These are phyloP conservation scores for Anguilla marmorata DNA, from an alignment of 2,797 vertebrate species.

Conservation along the genomic window DNA sequence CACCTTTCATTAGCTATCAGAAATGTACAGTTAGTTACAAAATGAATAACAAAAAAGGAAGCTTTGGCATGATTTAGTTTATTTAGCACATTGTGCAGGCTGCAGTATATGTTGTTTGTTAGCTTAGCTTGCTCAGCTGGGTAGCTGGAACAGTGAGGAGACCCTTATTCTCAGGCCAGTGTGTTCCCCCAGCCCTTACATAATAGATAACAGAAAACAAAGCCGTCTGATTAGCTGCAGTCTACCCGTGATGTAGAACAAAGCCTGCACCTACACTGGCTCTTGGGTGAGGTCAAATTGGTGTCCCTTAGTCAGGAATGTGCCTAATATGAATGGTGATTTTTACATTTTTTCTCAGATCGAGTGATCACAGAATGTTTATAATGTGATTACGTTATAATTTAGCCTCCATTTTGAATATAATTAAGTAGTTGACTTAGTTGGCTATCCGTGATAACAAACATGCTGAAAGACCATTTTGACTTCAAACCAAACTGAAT, in stretches of 20 bases:
- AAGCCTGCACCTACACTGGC: background rate
- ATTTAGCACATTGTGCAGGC: too few species aligned
- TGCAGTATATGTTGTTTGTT: background rate
- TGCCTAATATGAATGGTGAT: background rate
- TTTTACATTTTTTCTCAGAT: too few species aligned
- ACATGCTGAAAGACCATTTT: too few species aligned
- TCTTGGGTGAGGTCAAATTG: background rate
- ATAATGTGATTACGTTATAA: too few species aligned
- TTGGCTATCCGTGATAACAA: too few species aligned
- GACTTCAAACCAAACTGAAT: too few species aligned
- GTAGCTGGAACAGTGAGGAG: background rate
- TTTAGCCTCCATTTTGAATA: too few species aligned
- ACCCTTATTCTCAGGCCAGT: background rate
- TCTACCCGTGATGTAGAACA: background rate
- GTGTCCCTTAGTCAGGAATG: background rate
- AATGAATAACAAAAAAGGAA: too few species aligned
- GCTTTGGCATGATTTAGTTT: too few species aligned
- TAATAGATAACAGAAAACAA: background rate
- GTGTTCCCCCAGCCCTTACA: background rate
- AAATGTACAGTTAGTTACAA: background rate
- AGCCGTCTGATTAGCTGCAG: too few species aligned
- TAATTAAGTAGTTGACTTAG: too few species aligned
- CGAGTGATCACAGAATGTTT: too few species aligned
- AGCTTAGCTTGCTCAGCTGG: background rate
- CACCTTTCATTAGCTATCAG: background rate